Evolutionary conservation across 2,113 vertebrate genomes (phyloP), one percentile per base, ranked within the genome.

Genomic region (Sylvietta virens): DNA sequence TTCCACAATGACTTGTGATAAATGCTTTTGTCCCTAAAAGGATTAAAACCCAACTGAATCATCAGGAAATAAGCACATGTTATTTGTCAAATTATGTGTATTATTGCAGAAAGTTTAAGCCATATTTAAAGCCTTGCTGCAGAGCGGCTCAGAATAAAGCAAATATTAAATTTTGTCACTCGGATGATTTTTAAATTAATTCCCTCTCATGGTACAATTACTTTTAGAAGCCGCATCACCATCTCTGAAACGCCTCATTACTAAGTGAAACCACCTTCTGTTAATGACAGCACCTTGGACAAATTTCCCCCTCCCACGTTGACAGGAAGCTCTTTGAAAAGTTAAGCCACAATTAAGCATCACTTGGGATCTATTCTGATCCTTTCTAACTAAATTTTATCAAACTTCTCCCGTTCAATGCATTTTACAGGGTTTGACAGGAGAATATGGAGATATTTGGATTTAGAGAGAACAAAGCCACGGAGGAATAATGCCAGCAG

Each of bases 131-230:
- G 58, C 37, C 13, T 53, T 45, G 45, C 53, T 35, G 64, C 72
- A 82, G 67, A 82, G 79, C 0, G 0, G 56, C 84, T 73, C 27
- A 60, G 85, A 94, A 87, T 71, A 86, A 87, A 45, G 81, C 65
- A 95, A 85, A 81, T 81, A 85, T 20, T 92, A 57, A n/a, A 87
- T 93, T 87, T 72, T 81, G 78, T 90, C 74, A 90, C 70, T 83
- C 16, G 37, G 92, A 37, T 67, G 70, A 85, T 37, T 95, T 95
- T 93, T 65, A 85, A 44, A 81, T 82, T 15, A 82, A 79, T 76
- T 91, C 78, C 60, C 39, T 70, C 58, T 90, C 73, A 26, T 12
- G 74, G 71, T 30, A 88, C 70, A 82, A 76, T 83, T 72, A 89
- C 88, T 90, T 76, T 81, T 28, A 90, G 92, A 90, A 86, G 66